Percentiles rank a stretch among this genome's conserved stretches.
These are phyloP conservation scores for Neogobius melanostomus DNA, from an alignment of 2,113 vertebrate genomes.

Conservation along the genomic window DNA sequence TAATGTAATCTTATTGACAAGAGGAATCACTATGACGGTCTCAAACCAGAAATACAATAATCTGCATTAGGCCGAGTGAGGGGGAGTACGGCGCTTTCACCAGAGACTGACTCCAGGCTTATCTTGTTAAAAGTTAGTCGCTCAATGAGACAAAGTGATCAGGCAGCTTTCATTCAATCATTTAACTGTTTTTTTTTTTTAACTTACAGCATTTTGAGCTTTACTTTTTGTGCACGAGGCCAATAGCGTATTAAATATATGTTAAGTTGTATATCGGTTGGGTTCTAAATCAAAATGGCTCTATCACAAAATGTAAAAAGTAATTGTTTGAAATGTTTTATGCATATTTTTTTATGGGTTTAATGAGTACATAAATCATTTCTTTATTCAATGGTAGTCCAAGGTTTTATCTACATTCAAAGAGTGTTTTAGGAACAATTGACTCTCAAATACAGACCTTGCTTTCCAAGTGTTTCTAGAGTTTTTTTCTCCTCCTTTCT, in stretches of 20 bases:
- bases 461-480: not conserved
- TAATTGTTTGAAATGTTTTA: too few relatives aligned
- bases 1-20: slow-evolving; percentile 68
- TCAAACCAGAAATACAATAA: slow-evolving; percentile 60
- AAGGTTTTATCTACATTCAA: too few relatives aligned
- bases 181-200: not conserved
- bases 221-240: too few relatives aligned
- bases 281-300: too few relatives aligned
- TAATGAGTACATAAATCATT: too few relatives aligned
- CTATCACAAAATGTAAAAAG: too few relatives aligned
- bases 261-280: too few relatives aligned
- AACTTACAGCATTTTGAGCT: too few relatives aligned
- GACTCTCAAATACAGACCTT: not conserved
- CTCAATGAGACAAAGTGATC: slow-evolving; percentile 15
- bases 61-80: slow-evolving; percentile 46
- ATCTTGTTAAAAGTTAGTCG: slow-evolving; percentile 45
- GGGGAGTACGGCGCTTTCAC: slow-evolving; percentile 24
- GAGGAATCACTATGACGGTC: slow-evolving; percentile 52
- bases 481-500: not conserved
- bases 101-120: slow-evolving; percentile 32
- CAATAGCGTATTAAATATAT: too few relatives aligned
- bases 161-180: slow-evolving; percentile 16
- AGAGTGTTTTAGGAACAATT: too few relatives aligned
- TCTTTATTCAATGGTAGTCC: too few relatives aligned
- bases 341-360: too few relatives aligned